A percentile compares a stretch with the other conserved stretches of the same genome.
Evolutionary conservation across 2,113 vertebrate species (phyloP).

Genomic region (Machaerirhynchus nigripectus): DNA sequence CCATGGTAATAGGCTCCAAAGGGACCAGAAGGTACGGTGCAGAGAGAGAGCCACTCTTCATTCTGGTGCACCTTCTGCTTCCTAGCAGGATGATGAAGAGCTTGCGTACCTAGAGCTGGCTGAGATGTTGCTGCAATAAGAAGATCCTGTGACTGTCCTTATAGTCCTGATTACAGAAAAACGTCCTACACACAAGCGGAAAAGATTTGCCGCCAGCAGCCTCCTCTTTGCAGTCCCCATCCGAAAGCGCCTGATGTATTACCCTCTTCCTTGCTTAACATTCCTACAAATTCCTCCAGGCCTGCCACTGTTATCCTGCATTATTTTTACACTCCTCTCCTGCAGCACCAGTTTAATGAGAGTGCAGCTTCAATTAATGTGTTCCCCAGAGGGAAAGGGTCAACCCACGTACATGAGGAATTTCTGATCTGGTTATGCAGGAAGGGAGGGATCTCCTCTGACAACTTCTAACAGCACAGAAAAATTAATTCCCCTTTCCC

Average conservation of each 20-base stretch:
- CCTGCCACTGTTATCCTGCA: neutral
- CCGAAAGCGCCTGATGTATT: neutral
- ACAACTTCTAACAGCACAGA: conserved; percentile 18
- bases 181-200: neutral
- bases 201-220: neutral
- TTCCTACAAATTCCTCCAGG: conserved; percentile 5
- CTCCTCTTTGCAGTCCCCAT: neutral
- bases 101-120: neutral
- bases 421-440: neutral
- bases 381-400: conserved; percentile 3
- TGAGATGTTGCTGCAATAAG: neutral
- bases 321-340: neutral
- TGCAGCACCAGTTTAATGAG: conserved; percentile 11
- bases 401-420: neutral
- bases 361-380: neutral
- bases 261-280: neutral
- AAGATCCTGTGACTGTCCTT: neutral
- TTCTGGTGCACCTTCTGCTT: neutral
- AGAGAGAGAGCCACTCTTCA: neutral
- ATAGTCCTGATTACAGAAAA: neutral
- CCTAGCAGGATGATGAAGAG: neutral
- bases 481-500: conserved; percentile 26
- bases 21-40: neutral
- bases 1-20: neutral
- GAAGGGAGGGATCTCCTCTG: conserved; percentile 9